Base-by-base conservation (phyloP, 2,113 vertebrate species). In the Corythoichthys intestinalis region DNA sequence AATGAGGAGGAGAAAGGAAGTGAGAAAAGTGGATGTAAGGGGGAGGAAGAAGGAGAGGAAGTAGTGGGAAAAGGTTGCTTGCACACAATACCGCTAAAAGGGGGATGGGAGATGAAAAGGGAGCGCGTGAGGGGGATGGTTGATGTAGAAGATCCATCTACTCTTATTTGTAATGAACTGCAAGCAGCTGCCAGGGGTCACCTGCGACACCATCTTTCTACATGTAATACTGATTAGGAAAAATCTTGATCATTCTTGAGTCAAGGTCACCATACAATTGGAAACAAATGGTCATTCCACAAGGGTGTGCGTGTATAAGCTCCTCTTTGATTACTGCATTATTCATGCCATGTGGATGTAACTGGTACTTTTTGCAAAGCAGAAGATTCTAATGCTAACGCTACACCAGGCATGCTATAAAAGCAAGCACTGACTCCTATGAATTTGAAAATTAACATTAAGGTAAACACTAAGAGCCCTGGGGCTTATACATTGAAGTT, bases 261-360 rank as follows among this genome's bases (percentile, higher is more conserved):
- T 79, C 79, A 85, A 82, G 82, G 77, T 66, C 82, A 83, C 56
- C 56, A 41, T 44, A 17, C 28, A 46, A 48, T 57, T 34, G 39
- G 58, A 57, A 6, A 11, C n/a, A 59, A 46, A 73, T 53, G 9
- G 20, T 34, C 53, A 56, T 17, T 34, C 39, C 38, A 64, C 1
- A 15, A 4, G 48, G 79, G 52, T 34, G 1, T 66, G 67, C 64
- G 57, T 53, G 56, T 56, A 64, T 54, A 6, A 39, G 60, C 59
- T 0, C 67, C 59, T 65, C 56, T 38, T 4, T 39, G 49, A 49
- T 57, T 11, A 17, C 4, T 78, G 57, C 67, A 85, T 83, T 69
- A 83, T 85, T 83, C 66, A 85, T 79, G 73, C 65, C 38, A 17
- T 11, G 48, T 39, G 66, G 66, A 69, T 83, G 70, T 68, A 68